These are phyloP conservation scores for Aramus guarauna DNA, from an alignment of 2,113 vertebrate species.

Conservation along the genomic window DNA sequence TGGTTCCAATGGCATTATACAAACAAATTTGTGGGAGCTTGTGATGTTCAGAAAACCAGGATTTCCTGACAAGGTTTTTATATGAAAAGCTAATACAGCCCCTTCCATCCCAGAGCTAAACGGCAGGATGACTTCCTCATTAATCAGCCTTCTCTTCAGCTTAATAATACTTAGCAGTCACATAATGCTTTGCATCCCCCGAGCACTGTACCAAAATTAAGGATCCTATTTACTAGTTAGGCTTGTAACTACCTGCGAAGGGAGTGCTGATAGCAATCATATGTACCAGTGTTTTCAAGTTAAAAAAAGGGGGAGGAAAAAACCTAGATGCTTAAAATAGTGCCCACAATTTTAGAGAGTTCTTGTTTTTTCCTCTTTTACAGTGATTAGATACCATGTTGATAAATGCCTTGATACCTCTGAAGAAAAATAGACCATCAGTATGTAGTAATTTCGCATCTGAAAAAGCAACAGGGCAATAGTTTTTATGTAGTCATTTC, in stretches of 20 bases:
- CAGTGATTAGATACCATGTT: neutral
- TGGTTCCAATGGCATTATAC: neutral
- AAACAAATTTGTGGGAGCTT: neutral
- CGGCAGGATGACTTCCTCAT: neutral
- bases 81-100: neutral
- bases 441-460: neutral
- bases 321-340: neutral
- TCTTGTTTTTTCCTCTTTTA: neutral
- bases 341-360: neutral
- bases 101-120: neutral
- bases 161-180: neutral
- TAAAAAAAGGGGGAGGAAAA: neutral
- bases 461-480: neutral
- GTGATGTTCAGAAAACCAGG: neutral
- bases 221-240: neutral
- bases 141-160: neutral
- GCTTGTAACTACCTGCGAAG: neutral
- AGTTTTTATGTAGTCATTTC: neutral
- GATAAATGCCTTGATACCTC: neutral
- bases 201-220: neutral
- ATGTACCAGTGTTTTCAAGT: neutral
- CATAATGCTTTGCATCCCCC: neutral
- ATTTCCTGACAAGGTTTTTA: neutral
- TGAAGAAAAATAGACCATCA: neutral
- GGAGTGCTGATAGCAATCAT: neutral